These are phyloP conservation scores for Heliconius hermathena DNA, from an alignment of 1,140 invertebrate genomes.

Conservation along the genomic window DNA sequence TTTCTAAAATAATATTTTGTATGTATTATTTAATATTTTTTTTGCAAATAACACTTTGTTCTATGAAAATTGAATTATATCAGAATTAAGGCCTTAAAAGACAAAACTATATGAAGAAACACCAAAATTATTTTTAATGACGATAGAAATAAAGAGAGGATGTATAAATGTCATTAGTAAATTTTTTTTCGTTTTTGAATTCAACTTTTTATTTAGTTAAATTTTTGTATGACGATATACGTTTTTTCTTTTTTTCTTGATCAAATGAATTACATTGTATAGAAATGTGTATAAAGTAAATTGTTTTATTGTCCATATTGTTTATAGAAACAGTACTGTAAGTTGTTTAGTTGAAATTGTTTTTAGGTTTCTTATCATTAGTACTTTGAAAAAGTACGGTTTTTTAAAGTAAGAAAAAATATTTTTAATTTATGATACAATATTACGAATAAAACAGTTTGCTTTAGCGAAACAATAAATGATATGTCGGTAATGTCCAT, in stretches of 20 bases:
- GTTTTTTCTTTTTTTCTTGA: constrained; percentile 22
- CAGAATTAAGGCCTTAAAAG: constrained; percentile 10
- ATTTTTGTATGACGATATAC: constrained; percentile 3
- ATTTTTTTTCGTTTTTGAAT: constrained; percentile 14
- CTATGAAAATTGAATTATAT: neutral
- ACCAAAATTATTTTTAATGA: constrained; percentile 16
- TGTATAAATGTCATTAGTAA: neutral
- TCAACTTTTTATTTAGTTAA: constrained; percentile 26
- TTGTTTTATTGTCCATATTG: constrained; percentile 25
- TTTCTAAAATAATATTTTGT: too few relatives aligned
- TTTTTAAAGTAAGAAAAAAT: neutral
- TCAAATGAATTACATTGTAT: constrained; percentile 5
- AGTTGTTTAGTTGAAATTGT: neutral
- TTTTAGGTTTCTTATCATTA: neutral
- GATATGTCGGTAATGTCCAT: constrained; percentile 25
- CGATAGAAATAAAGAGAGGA: constrained; percentile 20
- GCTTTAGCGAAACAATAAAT: constrained; percentile 15
- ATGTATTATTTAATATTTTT: neutral
- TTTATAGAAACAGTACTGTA: neutral
- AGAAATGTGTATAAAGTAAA: constrained; percentile 8
- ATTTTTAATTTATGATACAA: neutral
- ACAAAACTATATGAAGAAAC: neutral
- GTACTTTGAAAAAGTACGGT: neutral
- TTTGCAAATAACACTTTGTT: neutral
- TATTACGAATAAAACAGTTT: constrained; percentile 12